A percentile compares a stretch with the other conserved stretches of the same genome.
Conservation (phyloP, 1,140 invertebrate species). For the Orussus abietinus region DNA sequence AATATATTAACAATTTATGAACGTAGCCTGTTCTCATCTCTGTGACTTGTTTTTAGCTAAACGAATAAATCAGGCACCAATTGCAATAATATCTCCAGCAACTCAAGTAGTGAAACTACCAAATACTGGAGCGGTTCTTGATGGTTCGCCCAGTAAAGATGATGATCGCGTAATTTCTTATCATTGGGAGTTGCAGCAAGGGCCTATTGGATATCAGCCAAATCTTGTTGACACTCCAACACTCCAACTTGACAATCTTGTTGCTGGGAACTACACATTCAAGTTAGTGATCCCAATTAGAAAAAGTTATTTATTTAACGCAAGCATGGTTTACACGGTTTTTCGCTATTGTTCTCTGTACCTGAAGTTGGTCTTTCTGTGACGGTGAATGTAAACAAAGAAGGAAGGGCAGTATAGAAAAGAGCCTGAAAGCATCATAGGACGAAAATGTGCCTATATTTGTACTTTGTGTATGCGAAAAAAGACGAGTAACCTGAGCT, state of each 20-base stretch:
- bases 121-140: slow-evolving; percentile 83
- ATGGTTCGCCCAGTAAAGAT: slow-evolving; percentile 76
- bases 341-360: too few relatives aligned
- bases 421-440: too few relatives aligned
- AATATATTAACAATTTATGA: neutral
- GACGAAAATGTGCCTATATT: too few relatives aligned
- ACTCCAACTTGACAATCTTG: slow-evolving; percentile 75
- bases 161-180: slow-evolving; percentile 81
- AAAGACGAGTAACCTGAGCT: too few relatives aligned
- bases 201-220: slow-evolving; percentile 80
- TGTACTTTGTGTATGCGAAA: too few relatives aligned
- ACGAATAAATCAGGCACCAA: slow-evolving; percentile 78
- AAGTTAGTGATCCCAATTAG: too few relatives aligned
- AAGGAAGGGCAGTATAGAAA: too few relatives aligned
- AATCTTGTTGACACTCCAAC: slow-evolving; percentile 76
- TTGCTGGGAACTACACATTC: slow-evolving; percentile 89
- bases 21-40: slow-evolving; percentile 2
- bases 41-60: slow-evolving; percentile 59
- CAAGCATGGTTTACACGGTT: too few relatives aligned
- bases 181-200: slow-evolving; percentile 88
- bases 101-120: slow-evolving; percentile 83
- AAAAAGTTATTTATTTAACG: too few relatives aligned
- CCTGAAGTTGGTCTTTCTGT: too few relatives aligned
- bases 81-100: slow-evolving; percentile 80
- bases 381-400: too few relatives aligned